Base-by-base conservation (phyloP, 2,888 invertebrate species). In the Agrotis exclamationis region DNA sequence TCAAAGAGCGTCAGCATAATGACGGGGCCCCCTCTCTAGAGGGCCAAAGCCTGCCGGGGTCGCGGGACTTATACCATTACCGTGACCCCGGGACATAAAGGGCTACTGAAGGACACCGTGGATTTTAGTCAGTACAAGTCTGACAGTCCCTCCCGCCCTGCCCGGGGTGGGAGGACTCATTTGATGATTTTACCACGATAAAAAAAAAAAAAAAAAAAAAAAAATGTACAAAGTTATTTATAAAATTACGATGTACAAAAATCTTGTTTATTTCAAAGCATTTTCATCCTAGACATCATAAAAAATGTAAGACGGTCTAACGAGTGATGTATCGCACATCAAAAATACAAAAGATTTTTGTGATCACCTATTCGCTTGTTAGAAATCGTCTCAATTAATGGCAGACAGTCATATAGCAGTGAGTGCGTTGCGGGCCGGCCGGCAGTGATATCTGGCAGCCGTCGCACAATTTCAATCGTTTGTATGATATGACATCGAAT, bases 401-500 rank as follows among this genome's bases (percentile, higher is more conserved):
- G 77, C 63, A 66, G 70, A 77, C 70, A 73, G 71, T 80, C 63
- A 51, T 70, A 70, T 48, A 76, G 63, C 68, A 73, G 58, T 76
- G 74, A 75, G 75, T 68, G 58, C 76, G 70, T 63, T 60, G 70
- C 69, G 71, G 18, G 67, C 63, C 69, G 60, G 73, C 73, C 71
- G 71, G 74, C 63, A 70, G 60, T 69, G 75, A 82, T 71, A 82
- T 80, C 85, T 85, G 84, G 86, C 85, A 82, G 74, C 80, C 80
- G 74, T 72, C 74, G 69, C 72, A 78, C 60, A 80, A 74, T 75
- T 78, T 78, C 70, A 74, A 84, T 85, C 75, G 74, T 79, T 79
- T 79, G 73, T 79, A 70, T 76, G 80, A 86, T 85, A 85, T 86
- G 86, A 86, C 83, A 85, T 79, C 83, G 80, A 70, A 76, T 75